A percentile compares a stretch with the other conserved stretches of the same genome.
phyloP scores from a whole-genome alignment of 2,888 invertebrate species.

The Drosophila merina region DNA sequence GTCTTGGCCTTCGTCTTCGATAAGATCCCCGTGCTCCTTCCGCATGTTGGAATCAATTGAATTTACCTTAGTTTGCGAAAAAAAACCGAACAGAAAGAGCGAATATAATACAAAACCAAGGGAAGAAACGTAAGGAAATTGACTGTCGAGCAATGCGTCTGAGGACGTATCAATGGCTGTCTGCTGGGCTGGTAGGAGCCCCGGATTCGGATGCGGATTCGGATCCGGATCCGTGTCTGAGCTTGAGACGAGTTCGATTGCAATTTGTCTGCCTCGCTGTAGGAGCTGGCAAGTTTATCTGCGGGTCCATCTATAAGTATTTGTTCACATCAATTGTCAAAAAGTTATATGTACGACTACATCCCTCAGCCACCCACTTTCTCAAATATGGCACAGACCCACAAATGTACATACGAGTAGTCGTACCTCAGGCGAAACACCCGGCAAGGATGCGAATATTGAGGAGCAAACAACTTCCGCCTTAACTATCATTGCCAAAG shows the following conservation, averaged over 20 bases:
- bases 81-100: constrained; percentile 3
- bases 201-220: constrained; percentile 1
- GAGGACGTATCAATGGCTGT: constrained; percentile 50
- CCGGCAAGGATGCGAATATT: constrained; percentile 31
- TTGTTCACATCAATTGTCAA: constrained; percentile 72
- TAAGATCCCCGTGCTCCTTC: constrained; percentile 24
- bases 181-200: constrained; percentile 6
- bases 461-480: constrained; percentile 59
- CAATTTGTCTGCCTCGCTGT: constrained; percentile 67
- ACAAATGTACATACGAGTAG: constrained; percentile 11
- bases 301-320: constrained; percentile 62
- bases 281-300: constrained; percentile 47
- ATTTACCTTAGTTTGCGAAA: constrained; percentile 70
- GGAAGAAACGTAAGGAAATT: constrained; percentile 54
- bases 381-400: not conserved
- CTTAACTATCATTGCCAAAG: constrained; percentile 54
- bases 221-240: constrained; percentile 10
- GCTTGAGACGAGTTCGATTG: constrained; percentile 45
- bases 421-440: constrained; percentile 4
- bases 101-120: constrained; percentile 31
- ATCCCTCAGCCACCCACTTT: not conserved
- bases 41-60: constrained; percentile 67
- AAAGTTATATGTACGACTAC: constrained; percentile 51
- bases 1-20: constrained; percentile 29
- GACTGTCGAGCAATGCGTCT: constrained; percentile 50